phyloP scores from a whole-genome alignment of 2,888 invertebrate genomes.

The Cynaeus angustus region DNA sequence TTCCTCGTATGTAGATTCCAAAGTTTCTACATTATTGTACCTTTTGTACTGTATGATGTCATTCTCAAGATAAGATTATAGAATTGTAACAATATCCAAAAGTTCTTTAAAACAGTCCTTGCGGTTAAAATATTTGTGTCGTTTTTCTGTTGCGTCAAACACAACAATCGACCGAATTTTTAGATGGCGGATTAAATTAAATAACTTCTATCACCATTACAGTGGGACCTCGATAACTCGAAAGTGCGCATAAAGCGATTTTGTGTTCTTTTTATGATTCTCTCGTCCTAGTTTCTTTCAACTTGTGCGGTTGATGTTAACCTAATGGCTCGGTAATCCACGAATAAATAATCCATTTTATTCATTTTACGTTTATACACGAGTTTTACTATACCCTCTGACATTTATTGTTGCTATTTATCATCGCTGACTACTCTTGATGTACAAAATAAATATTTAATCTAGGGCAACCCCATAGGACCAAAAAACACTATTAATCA shows the following conservation, averaged over 20 bases:
- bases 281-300: conserved; percentile 9
- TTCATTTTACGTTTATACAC: conserved; percentile 17
- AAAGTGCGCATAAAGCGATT: background rate
- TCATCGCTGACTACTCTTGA: conserved; percentile 11
- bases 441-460: conserved; percentile 35
- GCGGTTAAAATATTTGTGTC: no score
- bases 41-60: no score
- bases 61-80: no score
- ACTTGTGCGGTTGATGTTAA: background rate
- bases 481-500: conserved; percentile 25
- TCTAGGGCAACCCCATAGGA: background rate
- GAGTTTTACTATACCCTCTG: no score
- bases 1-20: no score
- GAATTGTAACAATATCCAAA: no score
- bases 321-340: background rate
- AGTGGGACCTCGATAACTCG: background rate
- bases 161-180: no score
- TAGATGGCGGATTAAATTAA: no score
- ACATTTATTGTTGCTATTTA: conserved; percentile 26
- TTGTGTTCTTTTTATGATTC: background rate
- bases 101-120: no score
- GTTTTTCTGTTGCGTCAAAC: no score
- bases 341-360: conserved; percentile 16
- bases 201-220: no score
- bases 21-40: no score